These are phyloP conservation scores for Mormoops blainvillei DNA, from an alignment of 2,113 vertebrate species.

Conservation along the genomic window DNA sequence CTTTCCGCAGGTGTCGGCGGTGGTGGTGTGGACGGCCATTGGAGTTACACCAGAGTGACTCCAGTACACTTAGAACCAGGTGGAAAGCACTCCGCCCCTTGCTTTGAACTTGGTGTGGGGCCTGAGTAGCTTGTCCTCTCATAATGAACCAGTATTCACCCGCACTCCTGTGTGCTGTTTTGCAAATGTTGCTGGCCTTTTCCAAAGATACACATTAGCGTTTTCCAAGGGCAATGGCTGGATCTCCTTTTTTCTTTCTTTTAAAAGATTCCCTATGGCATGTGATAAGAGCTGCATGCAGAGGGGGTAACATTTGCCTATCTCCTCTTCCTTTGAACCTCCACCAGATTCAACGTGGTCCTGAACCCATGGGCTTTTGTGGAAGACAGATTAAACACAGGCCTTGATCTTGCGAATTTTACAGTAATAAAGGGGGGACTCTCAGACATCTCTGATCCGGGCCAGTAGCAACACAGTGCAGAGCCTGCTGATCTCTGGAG, in stretches of 20 bases:
- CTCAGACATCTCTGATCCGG: not conserved
- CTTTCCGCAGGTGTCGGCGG: not conserved
- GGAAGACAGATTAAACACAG: not conserved
- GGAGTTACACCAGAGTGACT: not conserved
- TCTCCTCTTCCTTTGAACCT: conserved; percentile 43
- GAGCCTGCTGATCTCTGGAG: not conserved
- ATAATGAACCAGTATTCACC: not conserved
- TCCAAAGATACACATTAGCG: not conserved
- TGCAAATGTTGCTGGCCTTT: not conserved
- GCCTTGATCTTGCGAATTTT: conserved; percentile 16
- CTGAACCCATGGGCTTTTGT: not conserved
- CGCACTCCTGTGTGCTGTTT: not conserved
- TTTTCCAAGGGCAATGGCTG: conserved; percentile 17
- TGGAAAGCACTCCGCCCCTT: not conserved
- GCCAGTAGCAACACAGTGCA: not conserved
- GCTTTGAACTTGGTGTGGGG: not conserved
- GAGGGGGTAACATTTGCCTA: not conserved
- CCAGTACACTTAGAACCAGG: not conserved
- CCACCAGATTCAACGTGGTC: not conserved
- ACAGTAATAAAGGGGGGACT: not conserved
- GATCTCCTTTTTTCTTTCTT: not conserved
- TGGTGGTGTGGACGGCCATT: not conserved
- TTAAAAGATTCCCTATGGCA: not conserved
- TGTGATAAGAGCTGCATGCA: not conserved
- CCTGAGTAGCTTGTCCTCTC: not conserved